Base-by-base conservation (phyloP, 1,140 invertebrate species). In the Drosophila fuyamai region DNA sequence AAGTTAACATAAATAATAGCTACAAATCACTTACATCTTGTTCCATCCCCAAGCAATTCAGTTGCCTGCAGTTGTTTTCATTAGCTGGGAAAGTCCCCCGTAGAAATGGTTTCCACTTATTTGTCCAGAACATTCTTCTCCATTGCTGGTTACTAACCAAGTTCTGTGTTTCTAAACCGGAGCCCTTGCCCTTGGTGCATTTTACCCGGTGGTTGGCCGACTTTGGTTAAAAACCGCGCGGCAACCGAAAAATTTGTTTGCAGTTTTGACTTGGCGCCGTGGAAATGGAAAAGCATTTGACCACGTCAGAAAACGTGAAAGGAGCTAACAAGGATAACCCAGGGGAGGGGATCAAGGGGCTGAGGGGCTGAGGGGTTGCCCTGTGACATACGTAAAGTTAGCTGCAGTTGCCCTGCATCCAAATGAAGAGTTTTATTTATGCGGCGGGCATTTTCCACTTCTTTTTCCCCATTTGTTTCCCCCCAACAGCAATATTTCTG, bases 381-480 rank as follows among this genome's bases (percentile, higher is more conserved):
- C 75, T 50, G 67, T 65, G 74, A 48, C 57, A 48, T 40, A 68
- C 68, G 53, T 77, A 61, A 61, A 59, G 74, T 66, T 77, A 58
- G 68, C 81, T 72, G 58, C 76, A 59, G 68, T 78, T 51, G 79
- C 55, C 59, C 58, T 54, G 79, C 81, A 83, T 83, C 71, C 78
- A 73, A 84, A 79, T 73, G 58, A 81, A 79, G 38, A 58, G 78
- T 53, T 86, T 76, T 68, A 78, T 81, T 81, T 78, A 81, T 83
- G 79, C 55, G 73, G 50, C 32, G 38, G 48, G 29, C 29, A 51
- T 51, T 74, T 63, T 62, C 46, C 59, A 46, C 18, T 32, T 29
- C 16, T 72, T 62, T 43, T 27, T 63, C 14, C 5, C 9, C 43
- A 29, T 27, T 46, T 41, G 16, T 16, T 16, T 9, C 7, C 7